phyloP scores from a whole-genome alignment of 37 sponge, comb jelly and placozoan genomes.

The Beroe forskalii region DNA sequence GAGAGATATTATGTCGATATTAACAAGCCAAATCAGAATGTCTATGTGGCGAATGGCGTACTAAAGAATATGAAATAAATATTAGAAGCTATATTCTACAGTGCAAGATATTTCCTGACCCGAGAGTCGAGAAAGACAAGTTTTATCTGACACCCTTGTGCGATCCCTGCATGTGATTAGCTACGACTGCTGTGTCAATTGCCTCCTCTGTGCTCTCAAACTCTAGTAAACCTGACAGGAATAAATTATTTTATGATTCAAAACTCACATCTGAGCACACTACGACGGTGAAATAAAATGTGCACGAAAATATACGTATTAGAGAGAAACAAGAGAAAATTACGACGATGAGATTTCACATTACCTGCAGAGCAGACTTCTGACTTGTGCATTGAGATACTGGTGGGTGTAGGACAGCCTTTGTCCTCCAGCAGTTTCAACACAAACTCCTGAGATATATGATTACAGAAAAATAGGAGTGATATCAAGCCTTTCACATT shows the following conservation, averaged over 20 bases:
- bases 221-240: constrained; percentile 36
- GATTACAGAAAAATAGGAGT: neutral
- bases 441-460: constrained; percentile 12
- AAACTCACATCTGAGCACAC: no score
- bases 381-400: constrained; percentile 54
- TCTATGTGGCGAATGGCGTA: no score
- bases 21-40: no score
- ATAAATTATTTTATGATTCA: no score
- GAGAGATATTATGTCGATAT: no score
- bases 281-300: no score
- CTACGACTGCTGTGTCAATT: constrained; percentile 4
- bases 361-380: constrained; percentile 64
- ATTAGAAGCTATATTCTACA: no score
- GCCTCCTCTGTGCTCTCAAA: constrained; percentile 48
- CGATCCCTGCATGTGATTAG: constrained; percentile 27
- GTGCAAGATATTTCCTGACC: no score
- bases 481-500: neutral
- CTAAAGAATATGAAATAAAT: no score
- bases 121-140: no score
- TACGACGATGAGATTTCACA: neutral
- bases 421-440: constrained; percentile 41
- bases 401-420: constrained; percentile 49
- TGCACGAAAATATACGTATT: no score
- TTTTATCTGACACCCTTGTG: constrained; percentile 41
- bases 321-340: neutral